Evolutionary conservation across 2,113 vertebrate genomes (phyloP).

Genomic region (Tamias sibiricus): DNA sequence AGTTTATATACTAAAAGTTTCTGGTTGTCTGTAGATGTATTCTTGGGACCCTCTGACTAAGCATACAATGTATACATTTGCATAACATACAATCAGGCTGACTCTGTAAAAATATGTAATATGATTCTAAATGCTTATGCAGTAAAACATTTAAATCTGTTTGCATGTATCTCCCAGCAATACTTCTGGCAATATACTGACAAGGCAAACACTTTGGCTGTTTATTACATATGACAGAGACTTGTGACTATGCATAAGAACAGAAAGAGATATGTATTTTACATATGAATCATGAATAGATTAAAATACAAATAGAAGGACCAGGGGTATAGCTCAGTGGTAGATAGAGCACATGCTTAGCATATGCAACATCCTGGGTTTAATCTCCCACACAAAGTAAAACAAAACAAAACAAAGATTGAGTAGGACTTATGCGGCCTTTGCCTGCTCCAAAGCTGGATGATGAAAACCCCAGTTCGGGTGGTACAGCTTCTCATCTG

Average conservation of each 20-base stretch:
- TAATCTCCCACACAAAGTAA: neutral
- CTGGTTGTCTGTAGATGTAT: neutral
- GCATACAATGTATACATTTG: neutral
- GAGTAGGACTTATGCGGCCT: neutral
- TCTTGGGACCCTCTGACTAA: neutral
- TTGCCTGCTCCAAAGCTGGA: neutral
- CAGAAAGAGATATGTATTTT: neutral
- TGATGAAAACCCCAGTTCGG: neutral
- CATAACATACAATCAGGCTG: neutral
- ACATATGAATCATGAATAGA: neutral
- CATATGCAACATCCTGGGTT: neutral
- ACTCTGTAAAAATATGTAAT: neutral
- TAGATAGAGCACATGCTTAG: neutral
- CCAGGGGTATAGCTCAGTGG: neutral
- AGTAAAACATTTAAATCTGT: neutral
- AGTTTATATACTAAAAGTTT: neutral
- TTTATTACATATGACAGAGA: neutral
- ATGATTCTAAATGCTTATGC: neutral
- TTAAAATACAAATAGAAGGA: slow-evolving; percentile 11
- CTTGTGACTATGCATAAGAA: neutral
- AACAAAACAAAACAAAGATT: neutral
- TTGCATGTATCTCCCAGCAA: neutral
- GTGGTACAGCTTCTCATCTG: neutral
- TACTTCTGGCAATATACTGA: neutral
- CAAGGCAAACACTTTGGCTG: neutral